Evolutionary conservation across 2,113 vertebrate species (phyloP).

Genomic region (Leptobrachium leishanense): DNA sequence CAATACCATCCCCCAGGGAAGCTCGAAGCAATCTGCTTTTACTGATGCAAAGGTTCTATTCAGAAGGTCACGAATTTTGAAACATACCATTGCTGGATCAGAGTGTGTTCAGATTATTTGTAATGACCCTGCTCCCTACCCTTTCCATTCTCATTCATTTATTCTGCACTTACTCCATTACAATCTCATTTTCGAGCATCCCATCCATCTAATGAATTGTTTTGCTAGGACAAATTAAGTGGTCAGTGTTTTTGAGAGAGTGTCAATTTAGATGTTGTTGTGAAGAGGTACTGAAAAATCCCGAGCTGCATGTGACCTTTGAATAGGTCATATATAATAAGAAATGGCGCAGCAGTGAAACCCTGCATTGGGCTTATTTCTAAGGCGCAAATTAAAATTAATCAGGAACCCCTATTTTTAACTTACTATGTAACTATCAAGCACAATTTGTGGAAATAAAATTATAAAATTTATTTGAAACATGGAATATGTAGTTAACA

Average conservation of each 20-base stretch:
- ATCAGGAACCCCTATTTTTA: constrained; percentile 2
- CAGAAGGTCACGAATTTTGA: neutral
- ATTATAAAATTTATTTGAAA: no score
- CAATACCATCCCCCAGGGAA: neutral
- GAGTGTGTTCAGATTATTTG: neutral
- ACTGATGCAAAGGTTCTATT: neutral
- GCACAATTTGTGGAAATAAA: no score
- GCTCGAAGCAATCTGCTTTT: neutral
- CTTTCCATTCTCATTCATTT: constrained; percentile 24
- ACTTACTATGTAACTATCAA: no score
- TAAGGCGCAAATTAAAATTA: constrained; percentile 21
- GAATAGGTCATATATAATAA: constrained; percentile 25
- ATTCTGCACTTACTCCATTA: neutral
- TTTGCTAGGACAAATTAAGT: constrained; percentile 4
- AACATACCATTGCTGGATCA: neutral
- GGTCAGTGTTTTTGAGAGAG: constrained; percentile 16
- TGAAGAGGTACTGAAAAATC: constrained; percentile 1
- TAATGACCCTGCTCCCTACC: neutral
- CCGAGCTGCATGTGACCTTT: constrained; percentile 23
- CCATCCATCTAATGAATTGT: constrained; percentile 7
- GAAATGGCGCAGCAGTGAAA: constrained; percentile 2
- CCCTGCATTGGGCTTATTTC: constrained; percentile 9
- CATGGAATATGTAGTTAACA: no score
- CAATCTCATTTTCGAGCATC: constrained; percentile 8
- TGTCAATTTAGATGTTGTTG: neutral